Evolutionary conservation across 35 echinoderm and acorn worm species (phyloP), one percentile per base, ranked within the genome.

Genomic region (Heliocidaris tuberculata): DNA sequence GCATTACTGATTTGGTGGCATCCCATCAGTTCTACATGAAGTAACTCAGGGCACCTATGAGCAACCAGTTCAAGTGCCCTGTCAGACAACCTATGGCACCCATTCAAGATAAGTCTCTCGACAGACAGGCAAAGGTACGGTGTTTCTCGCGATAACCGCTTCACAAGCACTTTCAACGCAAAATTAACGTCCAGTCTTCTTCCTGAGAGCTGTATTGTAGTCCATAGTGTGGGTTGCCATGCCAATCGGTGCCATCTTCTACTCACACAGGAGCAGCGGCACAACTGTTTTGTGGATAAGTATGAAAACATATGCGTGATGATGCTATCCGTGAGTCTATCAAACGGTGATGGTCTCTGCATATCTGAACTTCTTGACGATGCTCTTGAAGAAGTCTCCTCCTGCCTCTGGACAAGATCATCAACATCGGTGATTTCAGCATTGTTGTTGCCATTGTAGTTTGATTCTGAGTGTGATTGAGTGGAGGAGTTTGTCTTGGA

Each of bases 241-340:
- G 95, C 96, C 17, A 99, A 95, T 24, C 97, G 88, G 49, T 99
- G 97, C 97, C 97, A 99, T n/a, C 97, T 93, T 21, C 95, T 93
- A 92, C 98, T 96, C 4, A 99, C 97, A 32, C 95, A 56, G 2
- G 97, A 96, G 78, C 97, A 97, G 88, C 96, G 97, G 94, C 98
- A 99, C 85, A 99, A 87, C 2, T 95, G 89, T 88, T 94, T 97
- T n/a, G 97, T 96, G 32, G 98, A 94, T 94, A 99, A 95, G 94
- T 96, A 99, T 31, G 98, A 96, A 60, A 99, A 99, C 59, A 99
- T 96, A 60, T 94, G 95, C 47, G 97, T 99, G 95, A 99, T 97
- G 48, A 99, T 90, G 85, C 90, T 86, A 85, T 99, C 97, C 12
- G 97, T 65, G 50, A 99, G 92, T 54, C 60, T 89, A 93, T 97